These are phyloP conservation scores for Petrocephalus sullivani DNA, from an alignment of 2,797 vertebrate genomes.

Conservation along the genomic window DNA sequence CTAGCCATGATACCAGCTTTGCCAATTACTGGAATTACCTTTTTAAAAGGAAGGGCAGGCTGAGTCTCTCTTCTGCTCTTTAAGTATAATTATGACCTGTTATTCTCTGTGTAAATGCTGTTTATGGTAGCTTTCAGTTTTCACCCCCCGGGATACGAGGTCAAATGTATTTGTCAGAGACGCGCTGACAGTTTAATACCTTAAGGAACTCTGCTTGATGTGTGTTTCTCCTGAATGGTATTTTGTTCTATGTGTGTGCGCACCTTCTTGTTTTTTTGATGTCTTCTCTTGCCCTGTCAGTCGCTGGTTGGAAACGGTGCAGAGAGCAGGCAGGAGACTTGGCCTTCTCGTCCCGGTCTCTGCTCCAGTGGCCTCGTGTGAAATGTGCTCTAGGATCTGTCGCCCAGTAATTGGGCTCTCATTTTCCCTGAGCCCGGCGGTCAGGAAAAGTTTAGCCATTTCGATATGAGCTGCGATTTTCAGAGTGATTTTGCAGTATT, in stretches of 20 bases:
- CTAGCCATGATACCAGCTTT: background rate
- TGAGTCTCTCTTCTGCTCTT: background rate
- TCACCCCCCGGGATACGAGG: background rate
- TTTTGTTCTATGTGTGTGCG: background rate
- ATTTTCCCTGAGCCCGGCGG: background rate
- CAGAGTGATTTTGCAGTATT: background rate
- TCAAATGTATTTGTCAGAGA: background rate
- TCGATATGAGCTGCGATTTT: background rate
- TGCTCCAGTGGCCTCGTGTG: background rate
- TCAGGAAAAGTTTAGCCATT: background rate
- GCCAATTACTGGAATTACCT: constrained; percentile 1
- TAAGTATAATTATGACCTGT: background rate
- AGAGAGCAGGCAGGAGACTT: background rate
- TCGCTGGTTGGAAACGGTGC: background rate
- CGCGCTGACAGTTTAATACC: background rate
- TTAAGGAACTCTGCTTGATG: background rate
- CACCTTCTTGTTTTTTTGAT: background rate
- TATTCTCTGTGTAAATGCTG: constrained; percentile 7
- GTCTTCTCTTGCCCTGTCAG: background rate
- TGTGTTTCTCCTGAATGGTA: background rate
- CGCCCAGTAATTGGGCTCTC: background rate
- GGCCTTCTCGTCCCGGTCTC: background rate
- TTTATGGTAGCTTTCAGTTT: background rate
- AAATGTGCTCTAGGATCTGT: background rate
- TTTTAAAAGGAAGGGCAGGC: background rate